These are phyloP conservation scores for Aphodius sticticus DNA, from an alignment of 2,888 invertebrate genomes.

Conservation along the genomic window DNA sequence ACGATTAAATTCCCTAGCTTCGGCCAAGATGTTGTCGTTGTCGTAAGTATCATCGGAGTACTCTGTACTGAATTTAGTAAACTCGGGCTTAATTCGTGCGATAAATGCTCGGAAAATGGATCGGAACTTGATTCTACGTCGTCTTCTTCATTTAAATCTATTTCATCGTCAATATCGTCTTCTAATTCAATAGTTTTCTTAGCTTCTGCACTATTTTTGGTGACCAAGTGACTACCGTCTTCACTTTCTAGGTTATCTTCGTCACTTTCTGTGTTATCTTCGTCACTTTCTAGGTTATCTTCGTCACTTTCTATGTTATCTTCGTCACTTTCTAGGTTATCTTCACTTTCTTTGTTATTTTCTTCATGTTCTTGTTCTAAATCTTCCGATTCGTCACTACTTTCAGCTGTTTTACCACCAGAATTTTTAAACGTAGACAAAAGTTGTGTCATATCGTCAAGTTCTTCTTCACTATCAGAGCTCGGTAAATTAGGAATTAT, in stretches of 20 bases:
- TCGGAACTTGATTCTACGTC: slow-evolving; percentile 61
- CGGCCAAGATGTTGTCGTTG: slow-evolving; percentile 66
- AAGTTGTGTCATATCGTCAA: slow-evolving; percentile 48
- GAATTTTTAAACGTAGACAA: slow-evolving; percentile 47
- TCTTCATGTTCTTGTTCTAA: slow-evolving; percentile 52
- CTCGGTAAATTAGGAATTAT: slow-evolving; percentile 17
- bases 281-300: slow-evolving; percentile 12
- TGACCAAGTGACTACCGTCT: slow-evolving; percentile 37
- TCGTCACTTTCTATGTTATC: slow-evolving; percentile 33
- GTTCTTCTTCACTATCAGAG: slow-evolving; percentile 42
- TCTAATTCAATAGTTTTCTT: slow-evolving; percentile 30
- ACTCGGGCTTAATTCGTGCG: slow-evolving; percentile 71
- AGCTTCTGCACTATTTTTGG: slow-evolving; percentile 38
- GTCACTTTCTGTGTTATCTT: slow-evolving; percentile 47
- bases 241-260: slow-evolving; percentile 35
- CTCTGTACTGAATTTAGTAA: slow-evolving; percentile 69
- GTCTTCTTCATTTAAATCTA: slow-evolving; percentile 36
- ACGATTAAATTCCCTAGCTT: slow-evolving; percentile 67
- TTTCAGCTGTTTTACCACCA: slow-evolving; percentile 54
- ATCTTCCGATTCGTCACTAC: slow-evolving; percentile 50
- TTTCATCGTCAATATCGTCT: slow-evolving; percentile 41
- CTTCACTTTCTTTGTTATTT: slow-evolving; percentile 33
- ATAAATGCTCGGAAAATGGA: slow-evolving; percentile 75
- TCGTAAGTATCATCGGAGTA: slow-evolving; percentile 59
- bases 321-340: slow-evolving; percentile 47